phyloP scores from a whole-genome alignment of 2,113 vertebrate species.

The Ia io region DNA sequence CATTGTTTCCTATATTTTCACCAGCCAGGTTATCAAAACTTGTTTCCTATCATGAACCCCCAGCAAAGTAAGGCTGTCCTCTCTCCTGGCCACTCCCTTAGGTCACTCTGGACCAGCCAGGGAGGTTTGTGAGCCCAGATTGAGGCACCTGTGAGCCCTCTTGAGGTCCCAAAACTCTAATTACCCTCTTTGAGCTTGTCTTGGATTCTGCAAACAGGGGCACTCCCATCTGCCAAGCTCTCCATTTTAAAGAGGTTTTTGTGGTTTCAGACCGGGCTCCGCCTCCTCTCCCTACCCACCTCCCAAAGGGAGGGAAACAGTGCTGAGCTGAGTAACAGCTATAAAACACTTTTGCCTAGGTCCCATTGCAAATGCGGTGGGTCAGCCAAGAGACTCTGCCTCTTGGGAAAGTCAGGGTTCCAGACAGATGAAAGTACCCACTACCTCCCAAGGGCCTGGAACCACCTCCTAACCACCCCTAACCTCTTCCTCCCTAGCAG shows the following conservation, averaged over 20 bases:
- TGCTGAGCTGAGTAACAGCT: conserved; percentile 38
- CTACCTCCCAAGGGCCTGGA: neutral
- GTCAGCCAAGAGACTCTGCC: neutral
- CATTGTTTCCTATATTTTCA: neutral
- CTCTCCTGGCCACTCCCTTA: neutral
- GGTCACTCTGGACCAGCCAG: neutral
- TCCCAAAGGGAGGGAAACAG: neutral
- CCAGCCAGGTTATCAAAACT: neutral
- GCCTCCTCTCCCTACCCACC: neutral
- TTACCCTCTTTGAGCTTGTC: conserved; percentile 21
- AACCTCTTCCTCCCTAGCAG: neutral
- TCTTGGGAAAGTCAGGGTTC: neutral
- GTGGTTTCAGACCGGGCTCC: conserved; percentile 35
- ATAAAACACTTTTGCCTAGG: conserved; percentile 7
- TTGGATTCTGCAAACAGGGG: conserved; percentile 43
- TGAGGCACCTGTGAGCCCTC: neutral
- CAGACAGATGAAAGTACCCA: neutral
- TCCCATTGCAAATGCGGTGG: neutral
- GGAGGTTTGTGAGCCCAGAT: neutral
- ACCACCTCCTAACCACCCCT: neutral
- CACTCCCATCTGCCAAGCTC: conserved; percentile 49
- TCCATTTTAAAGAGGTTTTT: conserved; percentile 57
- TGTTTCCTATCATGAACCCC: neutral
- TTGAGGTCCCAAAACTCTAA: conserved; percentile 29
- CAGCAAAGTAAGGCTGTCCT: neutral